These are phyloP conservation scores for Harpalus rufipes DNA, from an alignment of 2,888 invertebrate genomes.

Conservation along the genomic window DNA sequence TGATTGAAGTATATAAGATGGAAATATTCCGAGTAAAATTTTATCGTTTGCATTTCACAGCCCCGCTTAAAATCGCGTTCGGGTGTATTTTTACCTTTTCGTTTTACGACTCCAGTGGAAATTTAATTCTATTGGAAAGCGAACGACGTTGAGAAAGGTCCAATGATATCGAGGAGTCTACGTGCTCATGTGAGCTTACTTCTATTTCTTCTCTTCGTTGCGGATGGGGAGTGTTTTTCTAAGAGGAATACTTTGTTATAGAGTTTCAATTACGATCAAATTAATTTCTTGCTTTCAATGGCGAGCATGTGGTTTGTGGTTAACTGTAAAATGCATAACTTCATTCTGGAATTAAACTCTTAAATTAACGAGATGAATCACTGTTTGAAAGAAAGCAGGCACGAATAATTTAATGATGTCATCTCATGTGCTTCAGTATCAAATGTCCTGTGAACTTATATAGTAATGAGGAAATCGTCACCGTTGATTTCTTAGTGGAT, in stretches of 20 bases:
- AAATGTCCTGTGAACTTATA: not conserved
- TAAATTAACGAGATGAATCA: slow-evolving; percentile 13
- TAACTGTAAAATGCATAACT: not conserved
- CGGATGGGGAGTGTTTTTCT: not conserved
- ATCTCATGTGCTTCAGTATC: not conserved
- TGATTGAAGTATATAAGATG: slow-evolving; percentile 34
- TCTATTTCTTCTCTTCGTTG: not conserved
- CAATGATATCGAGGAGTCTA: slow-evolving; percentile 37
- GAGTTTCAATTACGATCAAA: not conserved
- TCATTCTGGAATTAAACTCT: not conserved
- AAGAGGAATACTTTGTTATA: slow-evolving; percentile 10
- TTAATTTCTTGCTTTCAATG: not conserved
- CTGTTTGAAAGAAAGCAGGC: not conserved
- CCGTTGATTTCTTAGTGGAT: not conserved
- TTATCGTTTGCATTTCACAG: slow-evolving; percentile 44
- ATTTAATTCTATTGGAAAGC: slow-evolving; percentile 55
- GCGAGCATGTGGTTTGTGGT: slow-evolving; percentile 13
- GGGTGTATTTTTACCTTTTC: slow-evolving; percentile 46
- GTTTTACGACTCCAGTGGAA: slow-evolving; percentile 52
- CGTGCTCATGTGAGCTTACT: slow-evolving; percentile 47
- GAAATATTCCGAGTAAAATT: slow-evolving; percentile 28
- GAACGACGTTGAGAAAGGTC: slow-evolving; percentile 25
- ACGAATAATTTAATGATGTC: slow-evolving; percentile 21
- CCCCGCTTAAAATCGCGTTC: slow-evolving; percentile 37
- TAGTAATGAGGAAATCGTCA: not conserved